A percentile compares a stretch with the other conserved stretches of the same genome.
These are phyloP conservation scores for Thymallus thymallus DNA, from an alignment of 2,113 vertebrate genomes.

Conservation along the genomic window DNA sequence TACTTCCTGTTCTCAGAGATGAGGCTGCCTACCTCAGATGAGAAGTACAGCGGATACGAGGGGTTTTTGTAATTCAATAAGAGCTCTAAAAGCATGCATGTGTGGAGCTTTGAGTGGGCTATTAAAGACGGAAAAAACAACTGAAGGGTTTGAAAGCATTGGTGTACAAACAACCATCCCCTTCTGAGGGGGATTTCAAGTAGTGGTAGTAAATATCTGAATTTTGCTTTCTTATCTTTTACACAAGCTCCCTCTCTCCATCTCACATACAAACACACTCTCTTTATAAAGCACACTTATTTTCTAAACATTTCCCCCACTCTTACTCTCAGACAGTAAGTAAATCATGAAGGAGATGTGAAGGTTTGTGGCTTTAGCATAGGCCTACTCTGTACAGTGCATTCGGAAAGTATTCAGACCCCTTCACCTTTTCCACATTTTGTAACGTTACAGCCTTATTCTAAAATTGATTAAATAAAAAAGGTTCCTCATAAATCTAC, in stretches of 20 bases:
- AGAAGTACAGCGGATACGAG: neutral
- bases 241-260: neutral
- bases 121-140: neutral
- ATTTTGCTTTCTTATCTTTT: neutral
- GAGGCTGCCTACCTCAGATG: neutral
- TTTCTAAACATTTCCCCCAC: neutral
- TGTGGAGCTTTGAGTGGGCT: neutral
- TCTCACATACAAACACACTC: neutral
- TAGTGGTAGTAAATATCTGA: neutral
- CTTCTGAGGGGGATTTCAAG: neutral
- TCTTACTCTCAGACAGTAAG: neutral
- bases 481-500: too few relatives aligned
- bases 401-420: too few relatives aligned
- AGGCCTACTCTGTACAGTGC: neutral
- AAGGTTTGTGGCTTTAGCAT: neutral
- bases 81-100: neutral
- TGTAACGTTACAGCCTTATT: too few relatives aligned
- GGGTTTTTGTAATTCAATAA: neutral
- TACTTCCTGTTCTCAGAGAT: slow-evolving; percentile 55
- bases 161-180: neutral
- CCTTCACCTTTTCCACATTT: too few relatives aligned
- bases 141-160: neutral
- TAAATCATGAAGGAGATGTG: neutral
- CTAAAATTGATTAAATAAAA: too few relatives aligned
- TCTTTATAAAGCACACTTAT: neutral